phyloP scores from a whole-genome alignment of 2,888 invertebrate genomes.

The Lasioglossum malachurum region DNA sequence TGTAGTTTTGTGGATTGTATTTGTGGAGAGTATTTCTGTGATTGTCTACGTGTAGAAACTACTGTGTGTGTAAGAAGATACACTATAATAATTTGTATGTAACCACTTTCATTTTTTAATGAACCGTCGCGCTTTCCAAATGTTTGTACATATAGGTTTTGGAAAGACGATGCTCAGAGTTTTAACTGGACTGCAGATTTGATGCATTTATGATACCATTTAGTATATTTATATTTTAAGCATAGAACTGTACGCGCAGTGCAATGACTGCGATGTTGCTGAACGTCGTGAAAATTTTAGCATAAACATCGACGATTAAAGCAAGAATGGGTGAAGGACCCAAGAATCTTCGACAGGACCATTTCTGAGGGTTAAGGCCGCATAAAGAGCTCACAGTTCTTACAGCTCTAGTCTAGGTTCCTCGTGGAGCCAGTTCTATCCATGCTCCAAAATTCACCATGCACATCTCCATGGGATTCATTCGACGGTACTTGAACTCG shows the following conservation, averaged over 20 bases:
- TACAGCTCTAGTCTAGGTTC: not conserved
- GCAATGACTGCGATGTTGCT: not conserved
- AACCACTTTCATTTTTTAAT: not conserved
- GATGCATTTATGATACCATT: not conserved
- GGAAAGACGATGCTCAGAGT: not conserved
- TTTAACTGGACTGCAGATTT: not conserved
- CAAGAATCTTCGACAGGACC: not conserved
- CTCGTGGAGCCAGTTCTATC: not conserved
- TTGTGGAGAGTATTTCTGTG: not conserved
- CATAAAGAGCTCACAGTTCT: not conserved
- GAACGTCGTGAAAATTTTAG: not conserved
- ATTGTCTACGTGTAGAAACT: not conserved
- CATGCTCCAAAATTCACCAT: not conserved
- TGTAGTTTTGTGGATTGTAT: not conserved
- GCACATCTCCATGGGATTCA: not conserved
- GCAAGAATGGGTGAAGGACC: not conserved
- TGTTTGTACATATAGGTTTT: not conserved
- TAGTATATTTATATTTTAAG: not conserved
- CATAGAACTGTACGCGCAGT: not conserved
- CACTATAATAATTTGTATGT: not conserved
- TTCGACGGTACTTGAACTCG: not conserved
- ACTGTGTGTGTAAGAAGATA: not conserved
- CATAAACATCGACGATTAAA: not conserved
- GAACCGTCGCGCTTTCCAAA: not conserved
- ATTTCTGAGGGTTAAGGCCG: not conserved